phyloP scores from a whole-genome alignment of 2,113 vertebrate genomes.

The Onychostruthus taczanowskii region DNA sequence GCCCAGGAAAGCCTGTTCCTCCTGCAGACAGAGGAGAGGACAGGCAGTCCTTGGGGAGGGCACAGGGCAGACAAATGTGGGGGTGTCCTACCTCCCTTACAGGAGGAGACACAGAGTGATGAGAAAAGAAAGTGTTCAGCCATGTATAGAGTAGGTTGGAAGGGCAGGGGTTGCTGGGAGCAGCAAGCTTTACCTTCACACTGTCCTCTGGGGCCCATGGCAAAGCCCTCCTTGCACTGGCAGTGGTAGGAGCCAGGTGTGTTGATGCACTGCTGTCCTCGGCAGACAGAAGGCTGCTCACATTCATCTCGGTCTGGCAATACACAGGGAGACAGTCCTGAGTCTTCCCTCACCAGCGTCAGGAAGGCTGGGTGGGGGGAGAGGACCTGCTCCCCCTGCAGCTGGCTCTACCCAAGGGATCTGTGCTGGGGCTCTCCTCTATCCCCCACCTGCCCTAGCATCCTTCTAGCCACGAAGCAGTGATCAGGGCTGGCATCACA shows the following conservation, averaged over 20 bases:
- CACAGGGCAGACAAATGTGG: neutral
- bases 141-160: neutral
- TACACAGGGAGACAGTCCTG: neutral
- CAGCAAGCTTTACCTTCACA: slow-evolving; percentile 83
- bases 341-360: neutral
- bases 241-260: slow-evolving; percentile 88
- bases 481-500: neutral
- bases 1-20: neutral
- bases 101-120: fast-evolving
- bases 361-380: neutral
- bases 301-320: slow-evolving; percentile 87
- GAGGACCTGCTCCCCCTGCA: neutral
- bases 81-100: neutral
- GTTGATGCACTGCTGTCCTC: slow-evolving; percentile 85
- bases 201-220: slow-evolving; percentile 76
- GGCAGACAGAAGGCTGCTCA: slow-evolving; percentile 81
- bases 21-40: neutral
- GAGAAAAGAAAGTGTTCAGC: neutral
- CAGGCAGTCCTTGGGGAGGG: neutral
- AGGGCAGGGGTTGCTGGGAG: neutral
- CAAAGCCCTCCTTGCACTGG: slow-evolving; percentile 83
- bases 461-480: neutral
- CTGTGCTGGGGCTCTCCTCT: neutral
- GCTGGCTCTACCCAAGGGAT: neutral
- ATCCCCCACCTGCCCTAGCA: neutral